Percentiles rank a stretch among this genome's conserved stretches.
These are phyloP conservation scores for Promerops cafer DNA, from an alignment of 2,113 vertebrate species.

Conservation along the genomic window DNA sequence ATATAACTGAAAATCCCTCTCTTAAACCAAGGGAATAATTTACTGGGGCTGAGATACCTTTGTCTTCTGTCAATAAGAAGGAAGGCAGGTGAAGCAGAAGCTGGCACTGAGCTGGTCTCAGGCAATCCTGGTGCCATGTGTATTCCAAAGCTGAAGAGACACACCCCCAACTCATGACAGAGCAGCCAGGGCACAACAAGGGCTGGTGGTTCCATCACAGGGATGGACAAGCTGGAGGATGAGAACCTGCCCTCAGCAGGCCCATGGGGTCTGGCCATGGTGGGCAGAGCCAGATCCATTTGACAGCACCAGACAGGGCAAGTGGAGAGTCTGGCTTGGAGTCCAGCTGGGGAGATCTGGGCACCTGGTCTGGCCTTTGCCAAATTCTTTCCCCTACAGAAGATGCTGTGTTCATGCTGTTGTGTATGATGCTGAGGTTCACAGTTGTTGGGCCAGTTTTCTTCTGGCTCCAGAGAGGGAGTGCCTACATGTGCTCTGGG, in stretches of 20 bases:
- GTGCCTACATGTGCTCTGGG: rapidly evolving
- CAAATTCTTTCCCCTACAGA: neutral
- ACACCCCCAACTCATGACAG: neutral
- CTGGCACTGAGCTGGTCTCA: neutral
- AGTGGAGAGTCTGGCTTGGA: neutral
- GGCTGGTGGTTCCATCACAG: neutral
- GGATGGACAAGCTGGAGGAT: neutral
- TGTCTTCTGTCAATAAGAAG: neutral
- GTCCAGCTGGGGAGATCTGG: neutral
- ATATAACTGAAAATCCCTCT: neutral
- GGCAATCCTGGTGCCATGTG: neutral
- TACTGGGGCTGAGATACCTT: neutral
- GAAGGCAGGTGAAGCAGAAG: neutral
- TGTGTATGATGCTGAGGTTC: neutral
- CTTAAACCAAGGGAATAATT: neutral
- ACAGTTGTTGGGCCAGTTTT: neutral
- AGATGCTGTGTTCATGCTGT: neutral
- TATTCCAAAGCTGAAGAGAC: neutral
- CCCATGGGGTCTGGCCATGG: neutral
- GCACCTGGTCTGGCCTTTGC: neutral
- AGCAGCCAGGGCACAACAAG: rapidly evolving
- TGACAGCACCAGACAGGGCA: neutral
- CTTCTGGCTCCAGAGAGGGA: neutral
- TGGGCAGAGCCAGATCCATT: neutral
- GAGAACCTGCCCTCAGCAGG: neutral